These are phyloP conservation scores for Sphaeramia orbicularis DNA, from an alignment of 2,797 vertebrate genomes.

Conservation along the genomic window DNA sequence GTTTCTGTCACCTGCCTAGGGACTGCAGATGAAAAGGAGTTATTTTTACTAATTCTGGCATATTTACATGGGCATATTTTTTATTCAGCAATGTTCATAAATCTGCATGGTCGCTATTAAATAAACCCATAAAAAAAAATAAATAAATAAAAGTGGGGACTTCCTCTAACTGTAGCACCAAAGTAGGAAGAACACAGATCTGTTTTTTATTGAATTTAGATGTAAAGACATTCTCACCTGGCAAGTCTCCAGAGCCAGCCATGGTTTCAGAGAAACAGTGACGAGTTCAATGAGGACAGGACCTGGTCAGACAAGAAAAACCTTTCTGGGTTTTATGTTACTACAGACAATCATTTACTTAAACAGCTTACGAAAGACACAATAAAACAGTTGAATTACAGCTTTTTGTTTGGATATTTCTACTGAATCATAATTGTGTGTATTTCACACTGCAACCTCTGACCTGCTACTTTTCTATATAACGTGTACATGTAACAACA, in stretches of 20 bases:
- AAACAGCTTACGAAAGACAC: not conserved
- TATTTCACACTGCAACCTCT: not conserved
- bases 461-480: no score
- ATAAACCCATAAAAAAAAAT: no score
- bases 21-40: no score
- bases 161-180: not conserved
- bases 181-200: not conserved
- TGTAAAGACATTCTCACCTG: slow-evolving; percentile 61
- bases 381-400: not conserved
- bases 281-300: slow-evolving; percentile 15
- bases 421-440: not conserved
- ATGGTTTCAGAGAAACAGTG: slow-evolving; percentile 51
- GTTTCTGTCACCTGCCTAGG: no score
- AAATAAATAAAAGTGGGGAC: slow-evolving; percentile 3
- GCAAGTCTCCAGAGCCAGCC: slow-evolving; percentile 78
- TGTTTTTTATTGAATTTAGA: not conserved
- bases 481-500: not conserved
- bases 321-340: no score
- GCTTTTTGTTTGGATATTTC: no score
- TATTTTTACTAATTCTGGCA: no score
- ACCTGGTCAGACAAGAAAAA: slow-evolving; percentile 39
- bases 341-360: not conserved
- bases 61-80: no score
- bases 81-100: no score
- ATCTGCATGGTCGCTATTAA: no score